Evolutionary conservation across 2,797 vertebrate genomes (phyloP).

Genomic region (Pipistrellus kuhlii): DNA sequence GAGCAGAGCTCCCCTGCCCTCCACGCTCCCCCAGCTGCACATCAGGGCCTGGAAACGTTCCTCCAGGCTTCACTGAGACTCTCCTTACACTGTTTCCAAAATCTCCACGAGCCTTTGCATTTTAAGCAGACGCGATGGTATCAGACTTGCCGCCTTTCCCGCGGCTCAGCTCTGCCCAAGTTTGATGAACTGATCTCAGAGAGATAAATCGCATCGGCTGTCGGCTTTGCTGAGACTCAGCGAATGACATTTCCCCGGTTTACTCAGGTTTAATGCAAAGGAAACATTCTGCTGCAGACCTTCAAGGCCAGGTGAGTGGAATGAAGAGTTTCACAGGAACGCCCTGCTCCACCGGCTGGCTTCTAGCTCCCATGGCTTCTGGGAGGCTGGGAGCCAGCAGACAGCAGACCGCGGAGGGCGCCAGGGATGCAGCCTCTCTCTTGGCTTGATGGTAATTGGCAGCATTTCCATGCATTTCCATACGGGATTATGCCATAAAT

Average conservation of each 20-base stretch:
- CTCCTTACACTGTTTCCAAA: conserved; percentile 85
- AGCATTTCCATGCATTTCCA: conserved; percentile 88
- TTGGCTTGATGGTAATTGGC: conserved; percentile 87
- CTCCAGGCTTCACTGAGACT: conserved; percentile 85
- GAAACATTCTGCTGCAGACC: conserved; percentile 75
- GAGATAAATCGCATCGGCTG: conserved; percentile 88
- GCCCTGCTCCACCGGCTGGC: conserved; percentile 77
- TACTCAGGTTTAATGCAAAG: conserved; percentile 83
- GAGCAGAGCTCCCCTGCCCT: conserved; percentile 51
- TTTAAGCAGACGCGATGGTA: conserved; percentile 86
- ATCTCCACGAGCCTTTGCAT: conserved; percentile 88
- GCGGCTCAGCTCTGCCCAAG: conserved; percentile 85
- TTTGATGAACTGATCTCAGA: conserved; percentile 89
- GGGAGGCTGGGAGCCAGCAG: conserved; percentile 70
- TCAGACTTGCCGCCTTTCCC: conserved; percentile 84
- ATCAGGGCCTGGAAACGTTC: conserved; percentile 82
- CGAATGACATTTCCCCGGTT: conserved; percentile 86
- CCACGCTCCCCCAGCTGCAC: conserved; percentile 48
- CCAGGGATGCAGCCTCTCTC: conserved; percentile 68
- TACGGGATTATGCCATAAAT: conserved; percentile 86
- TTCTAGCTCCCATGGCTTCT: conserved; percentile 81
- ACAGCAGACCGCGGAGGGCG: conserved; percentile 56
- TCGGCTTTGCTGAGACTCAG: conserved; percentile 86
- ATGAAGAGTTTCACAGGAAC: conserved; percentile 84
- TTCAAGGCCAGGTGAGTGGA: conserved; percentile 85